A percentile compares a stretch with the other conserved stretches of the same genome.
phyloP scores from a whole-genome alignment of 2,797 vertebrate genomes.

The Micrastur ruficollis region DNA sequence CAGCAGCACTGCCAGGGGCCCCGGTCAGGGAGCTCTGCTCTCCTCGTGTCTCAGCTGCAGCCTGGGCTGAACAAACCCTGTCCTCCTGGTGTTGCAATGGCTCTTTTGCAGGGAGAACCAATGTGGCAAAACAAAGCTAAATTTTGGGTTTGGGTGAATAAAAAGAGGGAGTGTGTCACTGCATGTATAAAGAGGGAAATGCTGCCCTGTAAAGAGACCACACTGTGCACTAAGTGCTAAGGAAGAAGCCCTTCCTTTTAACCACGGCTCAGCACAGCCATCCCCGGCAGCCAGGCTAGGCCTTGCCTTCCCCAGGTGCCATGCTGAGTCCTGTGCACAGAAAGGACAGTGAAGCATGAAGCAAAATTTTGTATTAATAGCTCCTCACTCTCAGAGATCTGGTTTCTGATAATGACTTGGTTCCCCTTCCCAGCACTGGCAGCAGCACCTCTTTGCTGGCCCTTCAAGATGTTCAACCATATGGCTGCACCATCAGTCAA shows the following conservation, averaged over 20 bases:
- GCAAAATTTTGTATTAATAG: not conserved
- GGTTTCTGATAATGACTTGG: constrained; percentile 33
- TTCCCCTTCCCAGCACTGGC: constrained; percentile 30
- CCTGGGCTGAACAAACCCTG: not conserved
- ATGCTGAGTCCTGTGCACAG: accelerated
- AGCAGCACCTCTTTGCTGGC: constrained; percentile 15
- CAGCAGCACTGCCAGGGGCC: not conserved
- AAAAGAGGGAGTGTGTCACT: not conserved
- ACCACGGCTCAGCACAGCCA: not conserved
- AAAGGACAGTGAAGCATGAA: not conserved
- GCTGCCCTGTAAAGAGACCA: not conserved
- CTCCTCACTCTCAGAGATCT: not conserved
- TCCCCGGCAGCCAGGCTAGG: not conserved
- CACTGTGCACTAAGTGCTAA: not conserved
- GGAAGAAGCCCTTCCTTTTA: not conserved
- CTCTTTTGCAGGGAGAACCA: not conserved
- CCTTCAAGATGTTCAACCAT: constrained; percentile 61
- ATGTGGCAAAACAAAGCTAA: not conserved
- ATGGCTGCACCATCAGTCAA: constrained; percentile 47
- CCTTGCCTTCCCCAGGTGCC: not conserved
- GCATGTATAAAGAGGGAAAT: not conserved
- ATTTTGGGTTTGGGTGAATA: not conserved
- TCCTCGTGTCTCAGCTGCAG: not conserved
- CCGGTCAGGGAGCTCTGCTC: not conserved
- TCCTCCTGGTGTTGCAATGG: not conserved